Evolutionary conservation across 2,113 vertebrate species (phyloP), one percentile per base, ranked within the genome.

Genomic region (Jaculus jaculus): DNA sequence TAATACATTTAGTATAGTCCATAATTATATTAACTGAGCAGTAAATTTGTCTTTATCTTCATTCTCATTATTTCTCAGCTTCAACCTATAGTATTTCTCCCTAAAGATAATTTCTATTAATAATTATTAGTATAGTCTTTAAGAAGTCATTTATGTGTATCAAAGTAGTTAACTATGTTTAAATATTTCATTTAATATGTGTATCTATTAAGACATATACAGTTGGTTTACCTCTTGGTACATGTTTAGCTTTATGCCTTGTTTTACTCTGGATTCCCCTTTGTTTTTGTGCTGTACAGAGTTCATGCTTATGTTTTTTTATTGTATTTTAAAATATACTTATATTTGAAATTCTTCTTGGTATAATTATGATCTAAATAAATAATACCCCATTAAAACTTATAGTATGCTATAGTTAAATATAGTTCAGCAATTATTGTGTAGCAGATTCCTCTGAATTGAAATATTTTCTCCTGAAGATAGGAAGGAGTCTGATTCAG

Each of bases 211-310:
- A 92, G 87, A 74, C 51, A 85, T 66, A 66, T 2, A 51, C 18
- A 60, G 37, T 81, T 4, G 24, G 7, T 82, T 93, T 96, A 85
- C 12, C 21, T 61, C 71, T 37, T 51, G 69, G 26, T 82, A 86
- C 17, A 86, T 73, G 84, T 92, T 90, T 68, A 90, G 17, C n/a
- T 3, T 90, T 84, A 69, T 79, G 87, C 9, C 34, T 82, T 37
- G 13, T 26, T 87, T 61, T 90, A 61, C 23, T 81, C 89, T 85
- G 37, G 6, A 11, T 4, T 37, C 21, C 65, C 16, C 4, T 10
- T 93, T 85, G 24, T 66, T 91, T 92, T 84, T 81, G 11, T 42
- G 61, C 88, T 74, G 84, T 77, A 89, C 80, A 87, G 73, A 84
- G 23, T 90, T 93, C n/a, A 23, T 80, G 28, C 58, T 95, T 91